These are phyloP conservation scores for Tragelaphus imberbis DNA, from an alignment of 2,113 vertebrate species.

Conservation along the genomic window DNA sequence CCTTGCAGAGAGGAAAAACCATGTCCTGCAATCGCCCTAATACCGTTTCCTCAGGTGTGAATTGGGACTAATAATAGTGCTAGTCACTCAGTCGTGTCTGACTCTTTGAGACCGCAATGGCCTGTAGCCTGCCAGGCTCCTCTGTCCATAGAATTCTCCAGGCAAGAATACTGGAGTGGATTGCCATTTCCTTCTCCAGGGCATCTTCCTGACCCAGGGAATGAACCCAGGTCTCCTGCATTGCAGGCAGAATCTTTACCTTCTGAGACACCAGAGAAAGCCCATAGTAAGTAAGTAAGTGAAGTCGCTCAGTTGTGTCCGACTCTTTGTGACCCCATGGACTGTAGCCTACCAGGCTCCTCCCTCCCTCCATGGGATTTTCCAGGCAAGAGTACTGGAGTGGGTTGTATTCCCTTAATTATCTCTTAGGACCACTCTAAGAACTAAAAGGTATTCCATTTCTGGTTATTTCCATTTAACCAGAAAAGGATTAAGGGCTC, in stretches of 20 bases:
- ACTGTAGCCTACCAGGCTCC: no score
- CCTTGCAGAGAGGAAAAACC: background rate
- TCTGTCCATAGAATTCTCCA: background rate
- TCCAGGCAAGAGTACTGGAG: no score
- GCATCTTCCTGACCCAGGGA: background rate
- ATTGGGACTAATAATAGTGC: background rate
- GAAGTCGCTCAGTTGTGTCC: no score
- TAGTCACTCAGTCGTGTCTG: background rate
- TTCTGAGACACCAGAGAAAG: background rate
- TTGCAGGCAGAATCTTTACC: background rate
- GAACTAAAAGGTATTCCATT: background rate
- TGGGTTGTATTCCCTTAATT: background rate
- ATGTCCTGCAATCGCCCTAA: accelerated
- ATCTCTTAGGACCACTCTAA: background rate
- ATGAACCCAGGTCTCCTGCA: background rate
- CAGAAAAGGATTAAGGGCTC: background rate
- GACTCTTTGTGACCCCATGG: no score
- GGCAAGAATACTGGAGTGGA: background rate
- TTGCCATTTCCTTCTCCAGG: background rate
- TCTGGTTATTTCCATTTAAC: background rate
- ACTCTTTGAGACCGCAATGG: background rate
- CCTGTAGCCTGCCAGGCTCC: background rate
- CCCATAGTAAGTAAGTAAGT: no score
- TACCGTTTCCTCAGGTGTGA: background rate
- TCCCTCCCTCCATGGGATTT: no score